Percentiles rank a stretch among this genome's conserved stretches.
Conservation (phyloP, 2,113 vertebrate species). For the Platycercus adscitus region DNA sequence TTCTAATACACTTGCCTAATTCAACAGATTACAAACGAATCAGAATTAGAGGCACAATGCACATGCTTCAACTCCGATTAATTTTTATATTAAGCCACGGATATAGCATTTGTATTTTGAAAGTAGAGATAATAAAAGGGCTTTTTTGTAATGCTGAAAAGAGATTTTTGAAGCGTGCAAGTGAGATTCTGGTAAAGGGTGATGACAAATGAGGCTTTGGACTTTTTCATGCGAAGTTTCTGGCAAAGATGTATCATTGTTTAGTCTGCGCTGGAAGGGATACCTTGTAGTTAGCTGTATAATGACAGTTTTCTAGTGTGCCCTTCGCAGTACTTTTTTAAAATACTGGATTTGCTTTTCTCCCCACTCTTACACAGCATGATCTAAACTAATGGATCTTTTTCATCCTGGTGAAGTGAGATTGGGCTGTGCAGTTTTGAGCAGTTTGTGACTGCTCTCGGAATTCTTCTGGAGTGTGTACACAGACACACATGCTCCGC, state of each 20-base stretch:
- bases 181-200: neutral
- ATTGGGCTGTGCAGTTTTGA: neutral
- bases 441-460: neutral
- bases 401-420: neutral
- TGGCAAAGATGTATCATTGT: neutral
- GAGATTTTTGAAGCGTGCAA: neutral
- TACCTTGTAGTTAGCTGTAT: neutral
- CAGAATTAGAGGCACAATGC: neutral
- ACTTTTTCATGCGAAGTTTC: neutral
- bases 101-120: constrained; percentile 8
- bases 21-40: constrained; percentile 32
- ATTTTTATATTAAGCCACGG: neutral
- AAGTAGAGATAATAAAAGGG: constrained; percentile 10
- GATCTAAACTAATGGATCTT: neutral
- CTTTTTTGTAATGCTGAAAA: neutral
- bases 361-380: neutral
- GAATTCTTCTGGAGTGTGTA: neutral
- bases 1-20: constrained; percentile 47
- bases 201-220: neutral
- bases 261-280: neutral
- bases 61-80: neutral
- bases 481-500: neutral
- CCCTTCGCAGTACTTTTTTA: neutral
- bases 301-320: neutral
- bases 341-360: neutral